Evolutionary conservation across 1,140 invertebrate genomes (phyloP).

Genomic region (Drepana arcuata): DNA sequence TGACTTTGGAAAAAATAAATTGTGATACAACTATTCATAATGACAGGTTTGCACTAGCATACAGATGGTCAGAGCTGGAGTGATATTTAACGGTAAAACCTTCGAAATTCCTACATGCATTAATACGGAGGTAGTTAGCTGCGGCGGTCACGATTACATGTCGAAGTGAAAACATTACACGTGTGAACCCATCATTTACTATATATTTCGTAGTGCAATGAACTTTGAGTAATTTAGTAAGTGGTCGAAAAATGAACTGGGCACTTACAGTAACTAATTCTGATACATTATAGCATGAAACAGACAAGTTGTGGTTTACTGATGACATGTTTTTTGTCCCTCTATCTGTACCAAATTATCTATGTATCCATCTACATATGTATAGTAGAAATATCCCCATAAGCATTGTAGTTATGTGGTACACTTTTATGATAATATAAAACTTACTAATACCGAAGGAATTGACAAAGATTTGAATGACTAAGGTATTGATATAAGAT

Average conservation of each 20-base stretch:
- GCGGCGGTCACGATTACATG: slow-evolving; percentile 51
- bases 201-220: slow-evolving; percentile 58
- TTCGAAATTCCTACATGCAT: slow-evolving; percentile 52
- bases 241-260: slow-evolving; percentile 41
- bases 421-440: too few relatives aligned
- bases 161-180: slow-evolving; percentile 60
- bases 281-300: slow-evolving; percentile 25
- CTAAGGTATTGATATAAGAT: too few relatives aligned
- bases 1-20: slow-evolving; percentile 27
- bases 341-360: too few relatives aligned
- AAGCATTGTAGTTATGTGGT: too few relatives aligned
- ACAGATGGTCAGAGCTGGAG: slow-evolving; percentile 18
- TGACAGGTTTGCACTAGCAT: slow-evolving; percentile 23
- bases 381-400: too few relatives aligned
- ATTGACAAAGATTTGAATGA: too few relatives aligned
- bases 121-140: slow-evolving; percentile 52
- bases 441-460: too few relatives aligned
- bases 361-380: too few relatives aligned
- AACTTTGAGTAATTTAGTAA: slow-evolving; percentile 59
- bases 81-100: slow-evolving; percentile 45
- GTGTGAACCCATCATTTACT: slow-evolving; percentile 66
- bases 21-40: slow-evolving; percentile 27
- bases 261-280: slow-evolving; percentile 40
- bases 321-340: slow-evolving; percentile 19
- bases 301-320: slow-evolving; percentile 21